Percentiles rank a stretch among this genome's conserved stretches.
Evolutionary conservation across 2,888 invertebrate species (phyloP).

Genomic region (Tineola bisselliella): DNA sequence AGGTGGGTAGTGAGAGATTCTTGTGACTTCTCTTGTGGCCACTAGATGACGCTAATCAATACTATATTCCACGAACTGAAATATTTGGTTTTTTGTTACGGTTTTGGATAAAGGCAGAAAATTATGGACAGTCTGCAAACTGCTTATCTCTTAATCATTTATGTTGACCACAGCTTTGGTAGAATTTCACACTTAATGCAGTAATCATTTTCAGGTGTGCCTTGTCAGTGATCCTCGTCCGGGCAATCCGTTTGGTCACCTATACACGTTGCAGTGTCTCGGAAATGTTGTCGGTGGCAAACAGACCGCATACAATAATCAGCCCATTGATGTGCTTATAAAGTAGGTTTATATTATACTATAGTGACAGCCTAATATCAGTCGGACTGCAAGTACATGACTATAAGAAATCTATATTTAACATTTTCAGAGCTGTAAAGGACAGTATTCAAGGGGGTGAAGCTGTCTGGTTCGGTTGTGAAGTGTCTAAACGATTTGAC

Average conservation of each 20-base stretch:
- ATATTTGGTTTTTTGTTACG: too few species aligned
- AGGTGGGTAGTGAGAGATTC: too few species aligned
- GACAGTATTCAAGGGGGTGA: constrained; percentile 83
- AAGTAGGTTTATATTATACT: constrained; percentile 53
- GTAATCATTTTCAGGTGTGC: constrained; percentile 71
- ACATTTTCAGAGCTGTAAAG: constrained; percentile 67
- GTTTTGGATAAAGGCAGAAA: too few species aligned
- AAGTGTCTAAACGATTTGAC: constrained; percentile 83
- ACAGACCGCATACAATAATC: constrained; percentile 86
- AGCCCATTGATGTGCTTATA: constrained; percentile 80
- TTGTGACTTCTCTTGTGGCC: too few species aligned
- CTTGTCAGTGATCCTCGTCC: constrained; percentile 87
- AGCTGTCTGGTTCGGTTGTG: constrained; percentile 94
- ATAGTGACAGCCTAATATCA: too few species aligned
- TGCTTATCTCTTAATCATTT: too few species aligned
- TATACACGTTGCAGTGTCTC: constrained; percentile 87
- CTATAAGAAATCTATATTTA: too few species aligned
- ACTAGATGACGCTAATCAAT: too few species aligned
- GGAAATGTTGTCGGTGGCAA: constrained; percentile 89
- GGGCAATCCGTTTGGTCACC: constrained; percentile 78
- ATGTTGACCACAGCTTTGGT: too few species aligned
- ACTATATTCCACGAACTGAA: too few species aligned
- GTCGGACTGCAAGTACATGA: too few species aligned
- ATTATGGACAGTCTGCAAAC: too few species aligned
- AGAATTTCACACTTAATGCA: neutral